Percentiles rank a stretch among this genome's conserved stretches.
phyloP scores from a whole-genome alignment of 2,797 vertebrate species.

The Hoplostethus mediterraneus region DNA sequence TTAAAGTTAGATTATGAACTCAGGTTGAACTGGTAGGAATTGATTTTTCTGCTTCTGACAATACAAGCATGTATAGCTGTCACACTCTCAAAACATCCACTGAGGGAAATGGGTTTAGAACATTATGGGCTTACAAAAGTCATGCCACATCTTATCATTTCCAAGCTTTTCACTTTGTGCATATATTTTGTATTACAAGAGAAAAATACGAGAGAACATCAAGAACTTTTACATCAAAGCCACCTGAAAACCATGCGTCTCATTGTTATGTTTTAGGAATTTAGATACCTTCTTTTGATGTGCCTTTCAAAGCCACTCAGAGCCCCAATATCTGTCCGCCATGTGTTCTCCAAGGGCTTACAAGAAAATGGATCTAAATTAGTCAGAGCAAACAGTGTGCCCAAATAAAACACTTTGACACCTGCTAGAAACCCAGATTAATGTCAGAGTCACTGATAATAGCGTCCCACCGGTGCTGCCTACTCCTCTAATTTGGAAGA shows the following conservation, averaged over 20 bases:
- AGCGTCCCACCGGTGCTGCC: constrained; percentile 17
- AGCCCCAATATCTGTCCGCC: constrained; percentile 55
- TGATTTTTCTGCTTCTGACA: constrained; percentile 1
- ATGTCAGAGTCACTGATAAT: constrained; percentile 45
- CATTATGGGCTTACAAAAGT: constrained; percentile 42
- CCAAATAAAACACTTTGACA: constrained; percentile 52
- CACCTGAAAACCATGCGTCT: constrained; percentile 62
- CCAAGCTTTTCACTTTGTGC: constrained; percentile 27
- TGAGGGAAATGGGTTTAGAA: constrained; percentile 28
- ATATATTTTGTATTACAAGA: constrained; percentile 70
- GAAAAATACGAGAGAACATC: constrained; percentile 55
- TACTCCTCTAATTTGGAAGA: constrained; percentile 30
- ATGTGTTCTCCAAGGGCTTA: constrained; percentile 54
- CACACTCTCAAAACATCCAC: constrained; percentile 25
- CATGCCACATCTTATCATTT: constrained; percentile 42
- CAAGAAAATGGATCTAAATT: constrained; percentile 68
- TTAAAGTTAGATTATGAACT: background rate
- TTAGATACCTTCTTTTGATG: constrained; percentile 81
- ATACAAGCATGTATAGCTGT: constrained; percentile 5
- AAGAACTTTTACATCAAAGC: constrained; percentile 81
- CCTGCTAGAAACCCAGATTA: constrained; percentile 40
- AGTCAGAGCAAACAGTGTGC: constrained; percentile 59
- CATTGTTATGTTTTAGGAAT: constrained; percentile 76
- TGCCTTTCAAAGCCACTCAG: constrained; percentile 80
- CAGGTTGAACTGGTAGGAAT: background rate